These are phyloP conservation scores for Gadus macrocephalus DNA, from an alignment of 2,113 vertebrate genomes.

Conservation along the genomic window DNA sequence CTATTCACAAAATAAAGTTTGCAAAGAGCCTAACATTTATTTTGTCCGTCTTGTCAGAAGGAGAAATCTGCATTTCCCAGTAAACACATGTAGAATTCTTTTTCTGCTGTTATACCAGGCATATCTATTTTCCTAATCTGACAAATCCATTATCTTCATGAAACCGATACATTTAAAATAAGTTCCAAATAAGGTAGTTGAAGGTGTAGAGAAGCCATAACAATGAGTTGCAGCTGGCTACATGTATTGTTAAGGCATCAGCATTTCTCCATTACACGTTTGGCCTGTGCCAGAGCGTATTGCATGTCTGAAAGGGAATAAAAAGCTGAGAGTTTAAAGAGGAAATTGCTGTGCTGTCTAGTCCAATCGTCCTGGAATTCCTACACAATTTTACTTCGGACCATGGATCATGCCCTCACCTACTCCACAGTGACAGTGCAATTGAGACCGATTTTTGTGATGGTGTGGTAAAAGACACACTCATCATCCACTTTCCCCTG, in stretches of 20 bases:
- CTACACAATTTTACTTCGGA: not conserved
- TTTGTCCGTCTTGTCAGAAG: not conserved
- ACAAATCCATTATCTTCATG: not conserved
- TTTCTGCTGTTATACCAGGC: not conserved
- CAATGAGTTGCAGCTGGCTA: no score
- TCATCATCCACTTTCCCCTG: not conserved
- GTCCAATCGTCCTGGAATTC: conserved; percentile 5
- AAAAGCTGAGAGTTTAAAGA: conserved; percentile 2
- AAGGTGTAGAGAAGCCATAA: no score
- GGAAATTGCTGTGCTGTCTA: conserved; percentile 28
- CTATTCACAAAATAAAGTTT: conserved; percentile 70
- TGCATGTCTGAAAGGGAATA: conserved; percentile 4
- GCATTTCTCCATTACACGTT: no score
- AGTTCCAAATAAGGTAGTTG: no score
- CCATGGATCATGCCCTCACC: not conserved
- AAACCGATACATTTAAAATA: no score
- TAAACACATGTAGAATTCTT: not conserved
- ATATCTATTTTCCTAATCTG: not conserved
- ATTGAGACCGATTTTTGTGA: not conserved
- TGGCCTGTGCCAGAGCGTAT: not conserved
- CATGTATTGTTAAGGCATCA: no score
- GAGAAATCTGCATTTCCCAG: not conserved
- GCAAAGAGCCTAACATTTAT: conserved; percentile 11
- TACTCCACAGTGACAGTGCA: not conserved
- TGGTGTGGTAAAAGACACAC: not conserved